Conservation (phyloP, 1,140 invertebrate species). For the Plutomurus gul region DNA sequence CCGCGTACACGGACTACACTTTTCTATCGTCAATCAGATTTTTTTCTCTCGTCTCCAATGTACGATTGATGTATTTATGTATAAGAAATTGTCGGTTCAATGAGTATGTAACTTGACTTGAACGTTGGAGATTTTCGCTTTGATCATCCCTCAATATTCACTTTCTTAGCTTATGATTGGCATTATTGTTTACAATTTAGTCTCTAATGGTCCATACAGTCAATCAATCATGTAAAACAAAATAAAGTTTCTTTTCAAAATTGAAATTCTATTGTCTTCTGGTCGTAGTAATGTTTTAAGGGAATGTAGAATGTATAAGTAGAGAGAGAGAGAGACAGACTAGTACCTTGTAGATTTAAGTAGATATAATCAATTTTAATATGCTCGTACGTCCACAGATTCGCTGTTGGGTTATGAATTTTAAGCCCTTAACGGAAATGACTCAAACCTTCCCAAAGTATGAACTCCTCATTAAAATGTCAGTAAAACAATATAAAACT, state of each 20-base stretch:
- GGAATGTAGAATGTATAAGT: too few species aligned
- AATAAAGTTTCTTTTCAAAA: too few species aligned
- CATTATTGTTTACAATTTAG: conserved; percentile 16
- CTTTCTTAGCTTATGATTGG: conserved; percentile 12
- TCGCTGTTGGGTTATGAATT: too few species aligned
- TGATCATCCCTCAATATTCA: not conserved
- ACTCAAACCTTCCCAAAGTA: not conserved
- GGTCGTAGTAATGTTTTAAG: too few species aligned
- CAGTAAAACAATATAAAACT: conserved; percentile 20
- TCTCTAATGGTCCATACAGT: not conserved
- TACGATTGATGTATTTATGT: not conserved
- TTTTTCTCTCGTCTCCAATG: not conserved
- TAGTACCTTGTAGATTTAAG: too few species aligned
- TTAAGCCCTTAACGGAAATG: too few species aligned
- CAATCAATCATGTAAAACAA: not conserved
- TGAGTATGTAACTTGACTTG: not conserved
- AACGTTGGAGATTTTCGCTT: not conserved
- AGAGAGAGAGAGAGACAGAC: too few species aligned
- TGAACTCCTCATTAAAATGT: conserved; percentile 19
- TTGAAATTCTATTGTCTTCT: too few species aligned
- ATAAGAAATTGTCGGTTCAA: not conserved
- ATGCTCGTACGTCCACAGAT: too few species aligned
- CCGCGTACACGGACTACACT: not conserved
- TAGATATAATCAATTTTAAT: too few species aligned
- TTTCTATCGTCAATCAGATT: conserved; percentile 22